Percentiles rank a stretch among this genome's conserved stretches.
These are phyloP conservation scores for Nasonovia ribisnigri DNA, from an alignment of 2,888 invertebrate species.

Conservation along the genomic window DNA sequence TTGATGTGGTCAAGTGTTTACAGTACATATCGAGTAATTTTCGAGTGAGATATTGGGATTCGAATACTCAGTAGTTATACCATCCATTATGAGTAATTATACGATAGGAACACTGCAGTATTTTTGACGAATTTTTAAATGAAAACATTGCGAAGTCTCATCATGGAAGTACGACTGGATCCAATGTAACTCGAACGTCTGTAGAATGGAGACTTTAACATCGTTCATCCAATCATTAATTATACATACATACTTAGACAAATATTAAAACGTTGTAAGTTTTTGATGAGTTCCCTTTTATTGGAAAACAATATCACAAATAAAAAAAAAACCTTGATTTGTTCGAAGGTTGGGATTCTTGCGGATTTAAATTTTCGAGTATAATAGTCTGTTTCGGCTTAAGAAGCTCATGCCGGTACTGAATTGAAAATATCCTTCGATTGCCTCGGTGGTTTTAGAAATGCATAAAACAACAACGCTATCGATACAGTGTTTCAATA, in stretches of 20 bases:
- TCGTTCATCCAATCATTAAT: not conserved
- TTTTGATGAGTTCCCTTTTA: not conserved
- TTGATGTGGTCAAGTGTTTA: not conserved
- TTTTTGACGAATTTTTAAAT: not conserved
- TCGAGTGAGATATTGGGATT: no score
- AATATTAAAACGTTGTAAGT: not conserved
- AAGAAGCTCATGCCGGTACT: not conserved
- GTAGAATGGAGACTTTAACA: not conserved
- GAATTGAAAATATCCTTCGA: not conserved
- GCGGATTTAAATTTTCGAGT: not conserved
- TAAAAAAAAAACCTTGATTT: not conserved
- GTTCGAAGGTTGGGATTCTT: not conserved
- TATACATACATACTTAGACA: no score
- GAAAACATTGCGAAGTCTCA: not conserved
- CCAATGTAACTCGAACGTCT: not conserved
- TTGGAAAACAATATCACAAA: not conserved
- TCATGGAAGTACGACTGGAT: not conserved
- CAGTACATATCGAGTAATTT: not conserved
- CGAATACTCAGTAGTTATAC: no score
- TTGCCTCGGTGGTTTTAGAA: not conserved
- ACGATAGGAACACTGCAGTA: no score
- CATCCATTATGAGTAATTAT: not conserved
- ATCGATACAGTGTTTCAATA: not conserved
- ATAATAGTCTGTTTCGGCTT: not conserved
- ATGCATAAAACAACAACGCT: not conserved